Conservation (phyloP, 2,888 invertebrate genomes). For the Lydus trimaculatus region DNA sequence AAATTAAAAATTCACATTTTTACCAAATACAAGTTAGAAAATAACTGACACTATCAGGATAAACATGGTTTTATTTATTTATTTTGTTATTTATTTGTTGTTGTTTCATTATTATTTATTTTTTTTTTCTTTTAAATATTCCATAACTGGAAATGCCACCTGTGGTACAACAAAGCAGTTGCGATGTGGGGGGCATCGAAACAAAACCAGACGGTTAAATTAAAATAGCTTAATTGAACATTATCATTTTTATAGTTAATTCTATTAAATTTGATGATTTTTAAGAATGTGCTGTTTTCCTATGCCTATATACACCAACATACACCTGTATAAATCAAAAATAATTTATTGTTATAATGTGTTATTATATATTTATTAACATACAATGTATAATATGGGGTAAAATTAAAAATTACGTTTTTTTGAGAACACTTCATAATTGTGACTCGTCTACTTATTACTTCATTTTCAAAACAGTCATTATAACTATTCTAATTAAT, state of each 20-base stretch:
- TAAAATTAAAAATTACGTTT: not conserved
- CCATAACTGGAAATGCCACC: slow-evolving; percentile 9
- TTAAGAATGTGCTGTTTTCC: slow-evolving; percentile 8
- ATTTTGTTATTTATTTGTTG: not conserved
- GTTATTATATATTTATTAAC: slow-evolving; percentile 4
- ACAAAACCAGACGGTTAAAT: slow-evolving; percentile 4
- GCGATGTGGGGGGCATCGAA: slow-evolving; percentile 6
- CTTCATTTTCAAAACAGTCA: slow-evolving; percentile 11
- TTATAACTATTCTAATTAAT: slow-evolving; percentile 14
- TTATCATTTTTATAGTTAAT: slow-evolving; percentile 12
- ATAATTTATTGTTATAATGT: not conserved
- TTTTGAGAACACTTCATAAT: not conserved
- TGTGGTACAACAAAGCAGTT: slow-evolving; percentile 7
- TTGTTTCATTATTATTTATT: not conserved
- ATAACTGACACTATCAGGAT: not conserved
- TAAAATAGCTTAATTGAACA: slow-evolving; percentile 5
- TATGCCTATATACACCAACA: no score
- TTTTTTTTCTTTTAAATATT: not conserved
- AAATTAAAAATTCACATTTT: no score
- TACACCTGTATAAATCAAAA: not conserved
- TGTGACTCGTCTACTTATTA: slow-evolving; percentile 10
- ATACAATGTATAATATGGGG: slow-evolving; percentile 5
- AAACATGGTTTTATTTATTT: not conserved
- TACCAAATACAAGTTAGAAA: not conserved
- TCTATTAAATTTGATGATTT: slow-evolving; percentile 10